phyloP scores from a whole-genome alignment of 1,140 invertebrate species.

The Chrysopa pallens region DNA sequence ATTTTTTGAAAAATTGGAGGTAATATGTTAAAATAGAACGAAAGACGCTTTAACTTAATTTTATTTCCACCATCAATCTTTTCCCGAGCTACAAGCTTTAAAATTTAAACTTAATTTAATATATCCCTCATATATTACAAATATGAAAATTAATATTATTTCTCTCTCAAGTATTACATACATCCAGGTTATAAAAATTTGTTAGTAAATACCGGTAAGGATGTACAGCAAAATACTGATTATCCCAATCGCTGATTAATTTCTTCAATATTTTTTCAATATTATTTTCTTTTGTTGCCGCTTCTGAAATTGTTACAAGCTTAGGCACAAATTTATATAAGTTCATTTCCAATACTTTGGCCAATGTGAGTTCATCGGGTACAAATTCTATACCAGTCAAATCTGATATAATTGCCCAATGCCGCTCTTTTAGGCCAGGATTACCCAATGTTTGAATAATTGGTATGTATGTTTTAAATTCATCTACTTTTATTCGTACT shows the following conservation, averaged over 20 bases:
- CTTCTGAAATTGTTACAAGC: conserved; percentile 85
- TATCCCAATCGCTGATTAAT: conserved; percentile 87
- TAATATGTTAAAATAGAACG: no score
- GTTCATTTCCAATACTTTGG: conserved; percentile 81
- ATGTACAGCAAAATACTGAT: conserved; percentile 62
- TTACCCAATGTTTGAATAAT: conserved; percentile 85
- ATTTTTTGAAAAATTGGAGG: no score
- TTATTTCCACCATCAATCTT: no score
- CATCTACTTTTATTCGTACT: conserved; percentile 53
- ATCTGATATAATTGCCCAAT: conserved; percentile 93
- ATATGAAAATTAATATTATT: not conserved
- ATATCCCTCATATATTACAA: no score
- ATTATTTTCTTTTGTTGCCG: conserved; percentile 88
- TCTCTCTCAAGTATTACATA: no score
- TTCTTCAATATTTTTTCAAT: conserved; percentile 75
- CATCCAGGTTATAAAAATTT: no score
- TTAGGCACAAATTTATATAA: conserved; percentile 78
- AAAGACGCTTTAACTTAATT: no score
- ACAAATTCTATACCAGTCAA: conserved; percentile 85
- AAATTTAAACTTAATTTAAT: conserved; percentile 12
- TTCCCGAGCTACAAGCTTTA: no score
- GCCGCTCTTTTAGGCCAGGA: conserved; percentile 78
- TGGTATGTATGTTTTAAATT: conserved; percentile 79
- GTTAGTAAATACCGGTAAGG: conserved; percentile 33
- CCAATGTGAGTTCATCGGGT: conserved; percentile 69